A percentile compares a stretch with the other conserved stretches of the same genome.
Conservation (phyloP, 2,797 vertebrate species). For the Neopelma chrysocephalum region DNA sequence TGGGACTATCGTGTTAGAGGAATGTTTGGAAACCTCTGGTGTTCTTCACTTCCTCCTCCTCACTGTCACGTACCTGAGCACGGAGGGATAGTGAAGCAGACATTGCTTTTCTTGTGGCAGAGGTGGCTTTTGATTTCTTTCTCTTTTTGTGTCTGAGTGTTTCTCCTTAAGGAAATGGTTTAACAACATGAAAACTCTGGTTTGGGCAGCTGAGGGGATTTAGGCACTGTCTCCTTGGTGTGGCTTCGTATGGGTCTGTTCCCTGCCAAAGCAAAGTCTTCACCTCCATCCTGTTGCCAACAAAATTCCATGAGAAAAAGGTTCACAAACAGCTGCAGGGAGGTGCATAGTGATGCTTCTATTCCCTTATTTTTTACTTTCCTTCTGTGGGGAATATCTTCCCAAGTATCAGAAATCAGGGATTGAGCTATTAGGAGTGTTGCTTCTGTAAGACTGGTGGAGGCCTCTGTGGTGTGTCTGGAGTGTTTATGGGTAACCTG, state of each 20-base stretch:
- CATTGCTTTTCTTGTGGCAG: not conserved
- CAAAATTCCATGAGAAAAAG: not conserved
- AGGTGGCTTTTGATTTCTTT: not conserved
- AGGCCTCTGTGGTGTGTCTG: not conserved
- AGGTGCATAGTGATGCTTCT: not conserved
- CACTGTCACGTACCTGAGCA: not conserved
- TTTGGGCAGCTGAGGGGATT: not conserved
- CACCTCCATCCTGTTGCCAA: not conserved
- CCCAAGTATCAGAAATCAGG: not conserved
- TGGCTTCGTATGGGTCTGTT: not conserved
- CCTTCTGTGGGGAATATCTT: not conserved
- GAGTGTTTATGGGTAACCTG: not conserved
- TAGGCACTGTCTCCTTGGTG: not conserved
- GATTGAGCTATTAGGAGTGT: not conserved
- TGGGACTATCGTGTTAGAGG: not conserved
- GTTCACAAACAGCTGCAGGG: not conserved
- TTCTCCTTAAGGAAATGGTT: not conserved
- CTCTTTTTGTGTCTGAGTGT: not conserved
- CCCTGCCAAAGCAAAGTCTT: not conserved
- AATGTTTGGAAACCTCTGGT: not conserved
- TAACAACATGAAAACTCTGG: not conserved
- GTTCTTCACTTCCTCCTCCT: not conserved
- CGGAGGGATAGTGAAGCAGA: not conserved
- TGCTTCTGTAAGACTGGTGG: not conserved
- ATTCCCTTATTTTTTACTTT: not conserved